Evolutionary conservation across 1,140 invertebrate species (phyloP), one percentile per base, ranked within the genome.

Genomic region (Apis florea): DNA sequence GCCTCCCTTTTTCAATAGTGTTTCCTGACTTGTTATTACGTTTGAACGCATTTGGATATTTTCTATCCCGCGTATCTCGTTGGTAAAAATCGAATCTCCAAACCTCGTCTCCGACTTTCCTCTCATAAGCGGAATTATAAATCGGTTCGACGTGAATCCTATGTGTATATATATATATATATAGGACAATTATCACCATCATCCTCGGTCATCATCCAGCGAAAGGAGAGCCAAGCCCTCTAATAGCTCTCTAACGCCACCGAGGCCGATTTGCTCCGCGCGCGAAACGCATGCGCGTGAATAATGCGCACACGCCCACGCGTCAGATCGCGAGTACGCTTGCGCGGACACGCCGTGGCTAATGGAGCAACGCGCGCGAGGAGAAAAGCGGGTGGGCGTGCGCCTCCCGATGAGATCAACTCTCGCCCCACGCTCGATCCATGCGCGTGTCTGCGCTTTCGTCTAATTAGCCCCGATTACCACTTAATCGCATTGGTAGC

Each of bases 391-490:
- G 70, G 83, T 86, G 63, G 85, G 85, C 70, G 85, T 83, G 53
- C 59, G 47, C 53, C 51, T 31, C 61, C 17, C 26, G 68, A 82
- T 82, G 21, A 67, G 68, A 76, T 82, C 58, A 56, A 31, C 69
- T 66, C 31, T 40, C 31, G 31, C 31, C 31, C 61, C 53, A 21
- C 59, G 70, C 5, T 3, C 83, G 72, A 85, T 75, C 76, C 61
- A n/a, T 75, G 75, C 49, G 79, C 47, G 61, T 75, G 69, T 71
- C 82, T 54, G n/a, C 58, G 31, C 68, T 82, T 75, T 83, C 82
- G 61, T 81, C 75, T 89, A 88, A 88, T 89, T 89, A 87, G 83
- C 64, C 51, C 49, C 31, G 86, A 88, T 88, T 83, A 76, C 84
- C 58, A 63, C 86, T 89, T 88, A 86, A 88, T 89, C 85, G 76